phyloP scores from a whole-genome alignment of 2,888 invertebrate species.

The Eledone cirrhosa region DNA sequence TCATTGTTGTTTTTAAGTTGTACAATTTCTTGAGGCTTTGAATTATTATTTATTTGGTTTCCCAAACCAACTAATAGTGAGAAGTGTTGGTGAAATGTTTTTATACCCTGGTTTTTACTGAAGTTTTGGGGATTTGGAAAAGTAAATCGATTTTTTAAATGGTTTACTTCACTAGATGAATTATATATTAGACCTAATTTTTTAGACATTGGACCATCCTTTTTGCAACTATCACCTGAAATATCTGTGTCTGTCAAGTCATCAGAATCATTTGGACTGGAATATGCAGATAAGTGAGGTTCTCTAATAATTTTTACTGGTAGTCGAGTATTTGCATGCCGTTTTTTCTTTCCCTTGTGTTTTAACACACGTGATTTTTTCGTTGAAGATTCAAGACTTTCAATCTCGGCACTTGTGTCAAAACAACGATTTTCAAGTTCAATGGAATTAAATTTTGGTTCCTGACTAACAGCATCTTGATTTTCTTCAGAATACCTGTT shows the following conservation, averaged over 20 bases:
- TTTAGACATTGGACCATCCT: no score
- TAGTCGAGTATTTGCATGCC: constrained; percentile 28
- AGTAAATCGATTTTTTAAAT: constrained; percentile 31
- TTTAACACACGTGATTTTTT: no score
- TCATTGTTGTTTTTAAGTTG: constrained; percentile 85
- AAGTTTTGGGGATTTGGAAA: constrained; percentile 27
- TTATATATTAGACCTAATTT: neutral
- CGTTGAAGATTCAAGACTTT: no score
- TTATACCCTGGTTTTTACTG: neutral
- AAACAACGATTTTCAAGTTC: constrained; percentile 29
- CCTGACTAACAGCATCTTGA: neutral
- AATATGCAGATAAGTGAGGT: constrained; percentile 35
- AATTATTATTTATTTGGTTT: neutral
- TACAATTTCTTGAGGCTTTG: constrained; percentile 82
- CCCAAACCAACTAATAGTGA: constrained; percentile 78
- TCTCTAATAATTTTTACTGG: constrained; percentile 51
- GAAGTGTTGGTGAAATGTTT: constrained; percentile 71
- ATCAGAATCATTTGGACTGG: constrained; percentile 56
- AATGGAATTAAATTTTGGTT: constrained; percentile 12
- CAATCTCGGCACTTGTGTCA: neutral
- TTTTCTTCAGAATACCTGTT: no score
- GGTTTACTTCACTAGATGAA: constrained; percentile 29
- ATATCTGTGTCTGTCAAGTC: constrained; percentile 50
- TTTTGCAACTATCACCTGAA: constrained; percentile 36
- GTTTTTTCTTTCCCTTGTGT: no score